Conservation (phyloP, 2,797 vertebrate species). For the Crocidura indochinensis region DNA sequence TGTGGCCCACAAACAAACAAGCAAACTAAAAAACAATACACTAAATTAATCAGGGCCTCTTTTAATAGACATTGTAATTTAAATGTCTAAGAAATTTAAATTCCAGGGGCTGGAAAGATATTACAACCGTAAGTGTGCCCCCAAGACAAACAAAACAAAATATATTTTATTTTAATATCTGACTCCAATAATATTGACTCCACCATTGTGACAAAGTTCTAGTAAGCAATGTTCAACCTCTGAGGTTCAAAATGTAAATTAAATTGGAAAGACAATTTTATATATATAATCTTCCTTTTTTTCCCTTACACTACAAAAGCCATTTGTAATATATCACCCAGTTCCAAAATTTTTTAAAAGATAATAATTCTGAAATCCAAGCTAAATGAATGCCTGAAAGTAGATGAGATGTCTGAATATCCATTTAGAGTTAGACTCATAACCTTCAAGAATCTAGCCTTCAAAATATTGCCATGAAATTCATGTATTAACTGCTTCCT, state of each 20-base stretch:
- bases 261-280: background rate
- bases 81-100: background rate
- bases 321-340: slow-evolving; percentile 5
- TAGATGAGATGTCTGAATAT: background rate
- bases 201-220: background rate
- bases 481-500: slow-evolving; percentile 10
- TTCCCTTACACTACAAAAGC: background rate
- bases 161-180: background rate
- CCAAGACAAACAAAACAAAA: too few relatives aligned
- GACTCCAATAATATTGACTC: background rate
- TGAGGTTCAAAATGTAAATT: slow-evolving; percentile 50
- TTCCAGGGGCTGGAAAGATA: too few relatives aligned
- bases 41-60: too few relatives aligned
- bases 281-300: slow-evolving; percentile 27
- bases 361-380: background rate
- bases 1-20: too few relatives aligned
- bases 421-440: background rate
- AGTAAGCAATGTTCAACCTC: background rate
- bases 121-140: too few relatives aligned
- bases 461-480: slow-evolving; percentile 19
- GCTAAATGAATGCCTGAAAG: background rate
- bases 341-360: slow-evolving; percentile 55
- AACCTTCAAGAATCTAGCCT: background rate
- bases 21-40: too few relatives aligned
- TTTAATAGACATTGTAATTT: too few relatives aligned